phyloP scores from a whole-genome alignment of 2,797 vertebrate species.

The Spea hammondii region DNA sequence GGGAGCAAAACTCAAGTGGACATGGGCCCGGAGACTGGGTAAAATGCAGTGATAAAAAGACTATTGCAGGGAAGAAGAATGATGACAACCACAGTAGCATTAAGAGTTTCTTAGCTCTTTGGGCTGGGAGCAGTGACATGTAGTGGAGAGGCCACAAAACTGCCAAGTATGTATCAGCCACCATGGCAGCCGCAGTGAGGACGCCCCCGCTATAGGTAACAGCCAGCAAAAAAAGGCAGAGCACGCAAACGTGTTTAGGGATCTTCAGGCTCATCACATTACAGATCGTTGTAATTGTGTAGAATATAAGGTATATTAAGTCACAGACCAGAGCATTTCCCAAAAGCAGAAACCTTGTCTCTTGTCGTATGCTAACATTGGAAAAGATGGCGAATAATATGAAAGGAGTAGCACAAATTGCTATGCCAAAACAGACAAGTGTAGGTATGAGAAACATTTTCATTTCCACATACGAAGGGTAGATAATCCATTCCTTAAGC shows the following conservation, averaged over 20 bases:
- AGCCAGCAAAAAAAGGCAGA: conserved; percentile 67
- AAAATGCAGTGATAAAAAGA: conserved; percentile 64
- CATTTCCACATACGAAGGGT: conserved; percentile 54
- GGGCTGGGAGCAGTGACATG: conserved; percentile 64
- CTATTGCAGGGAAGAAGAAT: conserved; percentile 61
- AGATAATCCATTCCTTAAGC: conserved; percentile 56
- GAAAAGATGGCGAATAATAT: conserved; percentile 71
- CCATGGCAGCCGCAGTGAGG: conserved; percentile 70
- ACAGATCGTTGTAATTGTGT: conserved; percentile 64
- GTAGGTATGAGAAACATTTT: conserved; percentile 69
- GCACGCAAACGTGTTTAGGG: conserved; percentile 64
- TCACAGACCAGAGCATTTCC: conserved; percentile 73
- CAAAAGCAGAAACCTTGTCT: conserved; percentile 75
- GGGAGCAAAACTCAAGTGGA: conserved; percentile 65
- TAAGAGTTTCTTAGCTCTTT: conserved; percentile 64
- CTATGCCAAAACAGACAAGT: conserved; percentile 64
- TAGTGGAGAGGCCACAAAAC: conserved; percentile 72
- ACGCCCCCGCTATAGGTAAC: conserved; percentile 68
- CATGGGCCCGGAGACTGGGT: conserved; percentile 60
- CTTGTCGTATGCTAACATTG: conserved; percentile 64
- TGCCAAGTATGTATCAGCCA: conserved; percentile 72
- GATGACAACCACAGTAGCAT: conserved; percentile 63
- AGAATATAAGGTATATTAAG: conserved; percentile 70
- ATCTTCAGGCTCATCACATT: conserved; percentile 61
- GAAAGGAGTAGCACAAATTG: conserved; percentile 65